Conservation (phyloP, 2,797 vertebrate genomes). For the Caiman crocodilus region DNA sequence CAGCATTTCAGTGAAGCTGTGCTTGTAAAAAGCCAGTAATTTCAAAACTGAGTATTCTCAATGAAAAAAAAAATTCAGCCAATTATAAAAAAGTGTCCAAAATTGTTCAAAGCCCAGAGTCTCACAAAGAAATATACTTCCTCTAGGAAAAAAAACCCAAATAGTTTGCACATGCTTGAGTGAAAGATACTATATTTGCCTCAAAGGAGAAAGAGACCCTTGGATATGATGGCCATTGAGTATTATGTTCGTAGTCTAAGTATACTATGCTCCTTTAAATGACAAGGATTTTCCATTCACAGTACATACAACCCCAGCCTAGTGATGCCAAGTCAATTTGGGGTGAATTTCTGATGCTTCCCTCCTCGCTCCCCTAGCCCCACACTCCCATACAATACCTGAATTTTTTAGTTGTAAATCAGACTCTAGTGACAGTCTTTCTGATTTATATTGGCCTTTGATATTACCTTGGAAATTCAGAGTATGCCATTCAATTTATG, state of each 20-base stretch:
- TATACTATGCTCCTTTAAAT: slow-evolving; percentile 23
- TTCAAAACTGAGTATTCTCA: neutral
- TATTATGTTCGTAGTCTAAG: slow-evolving; percentile 16
- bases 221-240: slow-evolving; percentile 24
- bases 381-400: slow-evolving; percentile 10
- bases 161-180: slow-evolving; percentile 32
- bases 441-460: neutral
- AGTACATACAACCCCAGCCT: neutral
- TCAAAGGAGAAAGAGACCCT: neutral
- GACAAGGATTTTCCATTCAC: slow-evolving; percentile 73
- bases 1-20: slow-evolving; percentile 56
- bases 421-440: neutral
- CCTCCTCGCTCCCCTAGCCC: neutral
- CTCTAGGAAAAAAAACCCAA: slow-evolving; percentile 46
- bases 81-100: neutral
- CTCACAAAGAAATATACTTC: slow-evolving; percentile 54
- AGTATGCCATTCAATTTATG: neutral
- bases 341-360: slow-evolving; percentile 37
- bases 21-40: slow-evolving; percentile 50
- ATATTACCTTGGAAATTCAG: slow-evolving; percentile 8
- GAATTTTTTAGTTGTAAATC: slow-evolving; percentile 25
- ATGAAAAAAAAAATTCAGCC: slow-evolving; percentile 27
- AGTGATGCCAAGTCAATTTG: slow-evolving; percentile 44
- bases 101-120: slow-evolving; percentile 52
- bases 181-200: slow-evolving; percentile 43